Percentiles rank a stretch among this genome's conserved stretches.
Conservation (phyloP, 2,113 vertebrate genomes). For the Oreochromis niloticus region DNA sequence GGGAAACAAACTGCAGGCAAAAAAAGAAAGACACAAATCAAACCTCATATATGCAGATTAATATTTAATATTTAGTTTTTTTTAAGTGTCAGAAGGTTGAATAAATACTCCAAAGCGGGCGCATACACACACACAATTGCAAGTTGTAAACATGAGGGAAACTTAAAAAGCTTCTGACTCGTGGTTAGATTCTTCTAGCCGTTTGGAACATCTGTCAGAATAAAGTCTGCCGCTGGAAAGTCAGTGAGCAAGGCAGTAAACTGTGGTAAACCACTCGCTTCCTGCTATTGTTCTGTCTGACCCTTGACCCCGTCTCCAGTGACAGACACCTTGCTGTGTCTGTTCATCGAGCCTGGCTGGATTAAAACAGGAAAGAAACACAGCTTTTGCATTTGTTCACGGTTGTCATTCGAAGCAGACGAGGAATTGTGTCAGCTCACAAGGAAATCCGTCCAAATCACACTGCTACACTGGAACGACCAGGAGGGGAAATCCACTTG, state of each 20-base stretch:
- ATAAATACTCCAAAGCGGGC: too few relatives aligned
- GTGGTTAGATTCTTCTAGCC: background rate
- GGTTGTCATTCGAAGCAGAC: background rate
- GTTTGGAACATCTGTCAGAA: background rate
- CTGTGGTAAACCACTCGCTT: background rate
- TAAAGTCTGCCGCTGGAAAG: background rate
- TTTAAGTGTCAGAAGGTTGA: too few relatives aligned
- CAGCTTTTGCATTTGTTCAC: constrained; percentile 6
- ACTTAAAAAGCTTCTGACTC: background rate
- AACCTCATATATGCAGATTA: too few relatives aligned
- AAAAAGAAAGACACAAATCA: too few relatives aligned
- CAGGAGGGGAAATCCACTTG: background rate
- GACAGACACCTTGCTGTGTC: background rate
- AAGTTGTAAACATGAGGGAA: background rate
- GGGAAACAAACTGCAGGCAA: too few relatives aligned
- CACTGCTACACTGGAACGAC: background rate
- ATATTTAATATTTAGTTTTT: too few relatives aligned
- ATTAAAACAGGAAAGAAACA: constrained; percentile 32
- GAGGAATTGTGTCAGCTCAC: constrained; percentile 19
- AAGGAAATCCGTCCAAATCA: constrained; percentile 32
- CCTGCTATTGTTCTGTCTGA: constrained; percentile 50
- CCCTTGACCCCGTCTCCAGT: constrained; percentile 2
- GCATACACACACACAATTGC: background rate
- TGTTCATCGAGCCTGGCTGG: background rate
- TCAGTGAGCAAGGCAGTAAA: constrained; percentile 1